Conservation (phyloP, 2,113 vertebrate species). For the Indri indri region DNA sequence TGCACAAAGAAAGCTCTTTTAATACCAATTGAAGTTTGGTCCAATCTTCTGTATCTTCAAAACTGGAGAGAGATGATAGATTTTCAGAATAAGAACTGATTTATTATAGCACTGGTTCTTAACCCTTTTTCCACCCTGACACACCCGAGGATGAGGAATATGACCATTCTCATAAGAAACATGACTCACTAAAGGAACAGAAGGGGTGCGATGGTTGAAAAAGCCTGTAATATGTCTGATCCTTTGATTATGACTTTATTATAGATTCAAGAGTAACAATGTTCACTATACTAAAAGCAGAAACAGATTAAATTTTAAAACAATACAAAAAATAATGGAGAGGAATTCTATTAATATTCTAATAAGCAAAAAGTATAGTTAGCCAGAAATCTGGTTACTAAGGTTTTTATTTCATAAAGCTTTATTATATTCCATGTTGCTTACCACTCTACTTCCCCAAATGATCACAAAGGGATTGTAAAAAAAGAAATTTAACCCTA, state of each 20-base stretch:
- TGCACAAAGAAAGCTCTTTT: constrained; percentile 27
- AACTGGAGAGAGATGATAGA: not conserved
- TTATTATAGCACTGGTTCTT: not conserved
- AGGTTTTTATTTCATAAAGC: not conserved
- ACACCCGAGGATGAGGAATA: not conserved
- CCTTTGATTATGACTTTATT: not conserved
- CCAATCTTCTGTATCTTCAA: not conserved
- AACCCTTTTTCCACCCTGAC: not conserved
- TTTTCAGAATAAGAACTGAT: not conserved
- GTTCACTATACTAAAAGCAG: not conserved
- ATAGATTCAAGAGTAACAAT: not conserved
- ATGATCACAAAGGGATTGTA: not conserved
- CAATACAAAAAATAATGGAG: not conserved
- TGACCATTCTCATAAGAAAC: not conserved
- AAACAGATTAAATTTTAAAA: constrained; percentile 38
- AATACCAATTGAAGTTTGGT: not conserved
- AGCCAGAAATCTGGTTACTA: not conserved
- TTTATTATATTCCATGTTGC: not conserved
- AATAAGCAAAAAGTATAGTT: not conserved
- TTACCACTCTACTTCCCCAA: not conserved
- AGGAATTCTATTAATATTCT: constrained; percentile 33
- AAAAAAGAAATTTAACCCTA: not conserved
- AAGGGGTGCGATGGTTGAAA: not conserved
- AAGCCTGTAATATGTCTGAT: not conserved
- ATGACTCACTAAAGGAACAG: not conserved